A percentile compares a stretch with the other conserved stretches of the same genome.
Evolutionary conservation across 2,113 vertebrate genomes (phyloP).

Genomic region (Chinchilla lanigera): DNA sequence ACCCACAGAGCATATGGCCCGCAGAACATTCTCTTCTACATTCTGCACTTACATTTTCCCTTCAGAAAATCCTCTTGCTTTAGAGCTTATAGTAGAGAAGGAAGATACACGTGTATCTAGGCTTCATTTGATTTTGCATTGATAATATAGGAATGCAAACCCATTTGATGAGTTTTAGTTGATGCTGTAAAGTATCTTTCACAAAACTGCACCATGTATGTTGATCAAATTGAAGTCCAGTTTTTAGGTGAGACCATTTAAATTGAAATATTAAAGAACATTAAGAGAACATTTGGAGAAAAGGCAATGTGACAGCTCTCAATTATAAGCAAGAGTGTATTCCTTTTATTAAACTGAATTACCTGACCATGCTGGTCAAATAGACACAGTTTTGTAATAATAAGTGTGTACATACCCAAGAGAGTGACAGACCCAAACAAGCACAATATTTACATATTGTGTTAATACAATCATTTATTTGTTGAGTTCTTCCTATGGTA

Average conservation of each 20-base stretch:
- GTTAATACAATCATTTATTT: background rate
- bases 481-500: background rate
- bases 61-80: background rate
- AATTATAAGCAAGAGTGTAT: background rate
- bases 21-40: constrained; percentile 36
- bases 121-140: background rate
- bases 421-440: background rate
- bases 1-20: constrained; percentile 62
- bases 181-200: background rate
- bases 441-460: background rate
- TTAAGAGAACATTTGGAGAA: background rate
- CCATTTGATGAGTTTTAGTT: background rate
- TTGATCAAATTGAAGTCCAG: background rate
- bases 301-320: background rate
- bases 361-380: background rate
- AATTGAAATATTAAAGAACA: background rate
- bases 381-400: background rate
- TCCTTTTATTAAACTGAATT: background rate
- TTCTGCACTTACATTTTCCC: background rate
- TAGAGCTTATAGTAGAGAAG: background rate
- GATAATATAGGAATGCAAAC: background rate
- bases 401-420: background rate
- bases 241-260: background rate
- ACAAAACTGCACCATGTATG: background rate
- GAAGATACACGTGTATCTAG: background rate